Evolutionary conservation across 2,113 vertebrate species (phyloP).

Genomic region (Empidonax traillii): DNA sequence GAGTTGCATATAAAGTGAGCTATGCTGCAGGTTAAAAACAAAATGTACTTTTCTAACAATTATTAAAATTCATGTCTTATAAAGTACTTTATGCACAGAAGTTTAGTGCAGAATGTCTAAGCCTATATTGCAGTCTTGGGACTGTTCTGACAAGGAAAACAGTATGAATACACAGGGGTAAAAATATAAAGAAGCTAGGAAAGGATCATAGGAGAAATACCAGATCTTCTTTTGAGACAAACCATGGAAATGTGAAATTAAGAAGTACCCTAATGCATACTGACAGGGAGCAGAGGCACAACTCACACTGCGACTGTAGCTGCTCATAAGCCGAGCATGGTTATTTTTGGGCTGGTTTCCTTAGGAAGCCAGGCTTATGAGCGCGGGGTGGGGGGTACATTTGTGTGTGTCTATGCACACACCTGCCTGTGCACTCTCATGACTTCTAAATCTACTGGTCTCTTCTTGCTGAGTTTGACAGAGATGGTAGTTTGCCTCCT

Average conservation of each 20-base stretch:
- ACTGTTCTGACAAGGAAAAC: background rate
- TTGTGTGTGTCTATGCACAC: background rate
- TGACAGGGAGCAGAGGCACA: background rate
- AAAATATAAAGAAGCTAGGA: conserved; percentile 2
- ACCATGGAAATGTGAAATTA: conserved; percentile 1
- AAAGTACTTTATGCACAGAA: background rate
- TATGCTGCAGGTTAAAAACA: background rate
- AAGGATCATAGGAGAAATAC: background rate
- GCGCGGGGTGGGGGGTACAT: background rate
- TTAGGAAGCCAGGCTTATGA: background rate
- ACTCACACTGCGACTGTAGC: background rate
- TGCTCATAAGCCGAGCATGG: background rate
- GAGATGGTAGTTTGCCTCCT: background rate
- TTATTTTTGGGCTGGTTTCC: conserved; percentile 6
- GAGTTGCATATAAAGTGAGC: background rate
- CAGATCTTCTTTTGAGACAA: background rate
- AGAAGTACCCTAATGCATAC: background rate
- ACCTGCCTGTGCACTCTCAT: background rate
- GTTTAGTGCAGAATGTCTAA: background rate
- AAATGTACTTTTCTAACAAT: background rate
- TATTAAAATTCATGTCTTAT: conserved; percentile 29
- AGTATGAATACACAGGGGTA: background rate
- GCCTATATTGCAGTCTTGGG: background rate
- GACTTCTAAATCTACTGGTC: background rate
- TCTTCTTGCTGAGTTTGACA: background rate